phyloP scores from a whole-genome alignment of 2,797 vertebrate species.

The Hippoglossus hippoglossus region DNA sequence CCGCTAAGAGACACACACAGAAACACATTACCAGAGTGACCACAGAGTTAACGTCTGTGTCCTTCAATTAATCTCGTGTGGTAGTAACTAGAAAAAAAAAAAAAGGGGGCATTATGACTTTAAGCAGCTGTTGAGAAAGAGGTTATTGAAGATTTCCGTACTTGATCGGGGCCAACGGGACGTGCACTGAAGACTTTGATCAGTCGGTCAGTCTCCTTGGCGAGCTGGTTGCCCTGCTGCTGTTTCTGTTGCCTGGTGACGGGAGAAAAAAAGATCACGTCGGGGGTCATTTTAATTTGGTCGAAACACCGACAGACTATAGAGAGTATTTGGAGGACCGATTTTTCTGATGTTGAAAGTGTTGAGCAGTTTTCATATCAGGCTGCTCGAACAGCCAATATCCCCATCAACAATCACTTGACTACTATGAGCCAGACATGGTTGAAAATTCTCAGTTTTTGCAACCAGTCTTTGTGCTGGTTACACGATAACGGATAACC shows the following conservation, averaged over 20 bases:
- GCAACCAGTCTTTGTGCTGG: neutral
- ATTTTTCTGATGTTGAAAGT: neutral
- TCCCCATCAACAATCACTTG: neutral
- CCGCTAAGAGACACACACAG: constrained; percentile 79
- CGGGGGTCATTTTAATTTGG: neutral
- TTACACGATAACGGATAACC: neutral
- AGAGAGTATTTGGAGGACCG: neutral
- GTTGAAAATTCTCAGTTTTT: neutral
- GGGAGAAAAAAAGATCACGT: constrained; percentile 29
- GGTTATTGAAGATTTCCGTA: constrained; percentile 55
- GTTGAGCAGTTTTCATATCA: neutral
- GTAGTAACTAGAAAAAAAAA: neutral
- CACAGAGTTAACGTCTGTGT: neutral
- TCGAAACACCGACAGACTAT: neutral
- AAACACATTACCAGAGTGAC: neutral
- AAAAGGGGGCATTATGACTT: neutral
- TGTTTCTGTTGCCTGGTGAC: constrained; percentile 92
- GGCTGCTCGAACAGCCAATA: neutral
- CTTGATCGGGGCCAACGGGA: constrained; percentile 91
- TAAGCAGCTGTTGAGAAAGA: neutral
- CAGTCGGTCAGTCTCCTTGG: constrained; percentile 94
- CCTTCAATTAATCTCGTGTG: neutral
- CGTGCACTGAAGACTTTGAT: constrained; percentile 93
- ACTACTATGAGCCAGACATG: neutral
- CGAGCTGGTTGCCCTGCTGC: constrained; percentile 93